These are phyloP conservation scores for Poecilobothrus nobilitatus DNA, from an alignment of 2,888 invertebrate species.

Conservation along the genomic window DNA sequence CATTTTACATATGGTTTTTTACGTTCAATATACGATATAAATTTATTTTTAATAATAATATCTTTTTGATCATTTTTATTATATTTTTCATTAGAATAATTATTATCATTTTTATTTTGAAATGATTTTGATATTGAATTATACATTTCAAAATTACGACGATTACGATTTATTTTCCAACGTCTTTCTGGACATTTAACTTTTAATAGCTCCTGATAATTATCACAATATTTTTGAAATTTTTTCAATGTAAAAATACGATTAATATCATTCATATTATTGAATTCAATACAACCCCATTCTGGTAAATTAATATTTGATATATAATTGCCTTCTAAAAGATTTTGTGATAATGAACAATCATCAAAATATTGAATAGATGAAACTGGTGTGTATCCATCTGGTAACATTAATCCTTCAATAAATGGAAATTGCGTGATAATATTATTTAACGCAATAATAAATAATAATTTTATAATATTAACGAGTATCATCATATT, in stretches of 20 bases:
- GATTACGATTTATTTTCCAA: neutral
- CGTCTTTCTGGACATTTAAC: neutral
- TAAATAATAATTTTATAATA: no score
- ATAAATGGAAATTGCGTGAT: no score
- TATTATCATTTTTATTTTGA: neutral
- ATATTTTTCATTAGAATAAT: neutral
- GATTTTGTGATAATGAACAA: neutral
- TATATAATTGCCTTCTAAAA: neutral
- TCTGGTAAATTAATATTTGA: neutral
- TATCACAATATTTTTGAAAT: slow-evolving; percentile 4
- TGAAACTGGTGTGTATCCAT: neutral
- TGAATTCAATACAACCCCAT: slow-evolving; percentile 1
- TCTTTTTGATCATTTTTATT: neutral
- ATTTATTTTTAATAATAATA: neutral
- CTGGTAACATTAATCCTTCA: neutral
- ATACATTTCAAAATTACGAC: neutral
- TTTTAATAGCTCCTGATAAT: neutral
- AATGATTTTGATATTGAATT: no score
- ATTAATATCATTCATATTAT: neutral
- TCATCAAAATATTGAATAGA: neutral
- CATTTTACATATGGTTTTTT: neutral
- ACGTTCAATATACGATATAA: neutral
- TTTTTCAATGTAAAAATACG: neutral
- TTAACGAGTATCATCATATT: no score
- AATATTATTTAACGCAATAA: no score